Conservation (phyloP, 2,113 vertebrate species). For the Campylorhamphus procurvoides region DNA sequence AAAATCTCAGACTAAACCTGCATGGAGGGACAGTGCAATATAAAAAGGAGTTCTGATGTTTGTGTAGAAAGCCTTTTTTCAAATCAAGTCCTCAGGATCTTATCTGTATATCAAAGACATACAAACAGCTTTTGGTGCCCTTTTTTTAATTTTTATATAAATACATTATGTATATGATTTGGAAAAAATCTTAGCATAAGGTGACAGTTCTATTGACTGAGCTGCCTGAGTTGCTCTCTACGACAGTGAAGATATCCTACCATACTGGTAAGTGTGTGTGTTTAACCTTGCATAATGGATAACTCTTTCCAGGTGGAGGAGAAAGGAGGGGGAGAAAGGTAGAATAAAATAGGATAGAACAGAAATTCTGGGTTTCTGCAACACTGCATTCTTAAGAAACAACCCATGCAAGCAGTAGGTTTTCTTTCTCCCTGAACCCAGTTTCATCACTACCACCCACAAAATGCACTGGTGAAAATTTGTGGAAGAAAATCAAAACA, state of each 20-base stretch:
- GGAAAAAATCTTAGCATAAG: not conserved
- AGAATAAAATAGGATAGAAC: not conserved
- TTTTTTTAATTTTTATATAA: not conserved
- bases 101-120: not conserved
- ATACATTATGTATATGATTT: not conserved
- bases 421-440: not conserved
- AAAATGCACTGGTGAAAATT: not conserved
- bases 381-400: not conserved
- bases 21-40: not conserved
- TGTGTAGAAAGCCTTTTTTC: not conserved
- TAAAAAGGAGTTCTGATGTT: not conserved
- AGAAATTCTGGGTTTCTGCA: not conserved
- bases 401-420: not conserved
- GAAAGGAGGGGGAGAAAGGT: too few species aligned
- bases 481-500: not conserved
- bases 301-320: not conserved
- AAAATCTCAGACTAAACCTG: not conserved
- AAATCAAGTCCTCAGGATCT: not conserved
- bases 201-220: not conserved
- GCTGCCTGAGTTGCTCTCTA: not conserved
- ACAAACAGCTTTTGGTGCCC: not conserved
- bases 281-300: not conserved
- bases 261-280: not conserved
- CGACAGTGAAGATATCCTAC: not conserved
- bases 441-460: fast-evolving